phyloP scores from a whole-genome alignment of 2,113 vertebrate genomes.

The Acrocephalus arundinaceus region DNA sequence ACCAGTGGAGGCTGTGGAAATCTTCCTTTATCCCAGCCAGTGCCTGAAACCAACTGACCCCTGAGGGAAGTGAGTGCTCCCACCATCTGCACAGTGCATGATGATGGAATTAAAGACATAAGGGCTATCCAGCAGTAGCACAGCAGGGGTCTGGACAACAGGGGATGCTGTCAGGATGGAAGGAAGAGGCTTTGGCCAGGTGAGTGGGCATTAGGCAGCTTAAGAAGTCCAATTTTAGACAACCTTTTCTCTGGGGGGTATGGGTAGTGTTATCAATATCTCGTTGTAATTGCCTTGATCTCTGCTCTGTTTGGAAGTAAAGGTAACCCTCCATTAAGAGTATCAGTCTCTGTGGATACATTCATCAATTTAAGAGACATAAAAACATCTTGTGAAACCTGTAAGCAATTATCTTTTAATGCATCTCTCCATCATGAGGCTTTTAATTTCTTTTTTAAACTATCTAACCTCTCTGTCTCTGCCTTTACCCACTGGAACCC shows the following conservation, averaged over 20 bases:
- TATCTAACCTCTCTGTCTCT: background rate
- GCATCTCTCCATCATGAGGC: background rate
- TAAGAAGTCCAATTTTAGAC: background rate
- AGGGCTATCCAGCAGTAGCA: background rate
- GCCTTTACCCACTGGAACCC: background rate
- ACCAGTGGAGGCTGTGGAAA: background rate
- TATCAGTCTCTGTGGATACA: background rate
- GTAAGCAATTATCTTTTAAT: conserved; percentile 27
- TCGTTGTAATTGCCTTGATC: background rate
- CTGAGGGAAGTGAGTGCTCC: background rate
- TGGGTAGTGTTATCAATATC: background rate
- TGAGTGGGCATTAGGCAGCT: background rate
- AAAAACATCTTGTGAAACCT: conserved; percentile 27
- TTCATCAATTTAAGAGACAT: conserved; percentile 13
- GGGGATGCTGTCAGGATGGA: background rate
- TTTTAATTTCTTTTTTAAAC: conserved; percentile 22
- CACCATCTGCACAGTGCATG: background rate
- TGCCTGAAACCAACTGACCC: background rate
- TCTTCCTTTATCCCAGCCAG: background rate
- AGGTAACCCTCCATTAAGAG: background rate
- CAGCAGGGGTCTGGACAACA: background rate
- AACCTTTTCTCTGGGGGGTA: background rate
- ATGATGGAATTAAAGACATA: background rate
- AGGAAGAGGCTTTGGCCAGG: background rate
- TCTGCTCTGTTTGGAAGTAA: background rate